These are phyloP conservation scores for zebrafish (Danio rerio) DNA, from an alignment of 2,113 vertebrate species.

Conservation along the genomic window GRCz12tu NC_133187.1:7479001-7479500, in stretches of 20 bases:
- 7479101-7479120: constrained; percentile 7
- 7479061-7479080: constrained; percentile 39
- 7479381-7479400: constrained; percentile 17
- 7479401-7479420: constrained; percentile 5
- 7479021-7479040: background rate
- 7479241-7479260: constrained; percentile 18
- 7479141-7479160: background rate
- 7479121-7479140: background rate
- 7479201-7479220: background rate
- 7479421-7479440: constrained; percentile 12
- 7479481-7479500: background rate
- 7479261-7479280: background rate
- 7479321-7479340: background rate
- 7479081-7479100: constrained; percentile 14
- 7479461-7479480: background rate
- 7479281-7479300: background rate
- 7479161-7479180: constrained; percentile 43
- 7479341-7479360: constrained; percentile 12
- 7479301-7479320: constrained; percentile 14
- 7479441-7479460: background rate
- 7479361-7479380: background rate
- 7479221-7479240: constrained; percentile 5
- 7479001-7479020: background rate
- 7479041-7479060: constrained; percentile 24
- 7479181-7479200: constrained; percentile 10